Conservation (phyloP, 2,113 vertebrate species). For the Galbula dea region DNA sequence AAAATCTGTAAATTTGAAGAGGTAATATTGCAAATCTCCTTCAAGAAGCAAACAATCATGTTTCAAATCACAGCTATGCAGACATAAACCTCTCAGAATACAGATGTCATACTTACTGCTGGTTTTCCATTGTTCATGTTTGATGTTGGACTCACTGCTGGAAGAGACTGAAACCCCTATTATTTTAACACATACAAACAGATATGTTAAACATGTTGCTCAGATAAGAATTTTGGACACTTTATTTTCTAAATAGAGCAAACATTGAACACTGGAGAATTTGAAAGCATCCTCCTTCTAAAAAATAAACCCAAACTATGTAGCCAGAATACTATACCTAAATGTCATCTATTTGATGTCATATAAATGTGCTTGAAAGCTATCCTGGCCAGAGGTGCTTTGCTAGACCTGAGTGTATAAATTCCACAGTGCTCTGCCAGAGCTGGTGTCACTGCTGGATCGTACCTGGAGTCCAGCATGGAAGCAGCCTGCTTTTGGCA, state of each 20-base stretch:
- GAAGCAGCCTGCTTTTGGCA: background rate
- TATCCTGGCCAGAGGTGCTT: background rate
- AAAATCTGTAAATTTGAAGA: background rate
- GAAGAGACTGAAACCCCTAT: constrained; percentile 61
- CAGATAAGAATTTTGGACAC: background rate
- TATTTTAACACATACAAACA: constrained; percentile 19
- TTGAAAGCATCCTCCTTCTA: background rate
- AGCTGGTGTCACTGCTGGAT: fast-evolving
- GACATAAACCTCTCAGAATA: background rate
- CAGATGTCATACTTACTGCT: constrained; percentile 67
- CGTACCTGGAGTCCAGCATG: background rate
- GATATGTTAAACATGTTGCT: background rate
- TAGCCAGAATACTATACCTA: background rate
- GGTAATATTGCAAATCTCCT: background rate
- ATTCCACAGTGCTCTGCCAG: background rate
- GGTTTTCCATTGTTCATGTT: constrained; percentile 56
- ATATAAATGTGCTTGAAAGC: background rate
- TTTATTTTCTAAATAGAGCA: background rate
- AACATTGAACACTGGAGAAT: background rate
- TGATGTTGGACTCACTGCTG: constrained; percentile 35
- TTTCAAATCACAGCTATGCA: background rate
- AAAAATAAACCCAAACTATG: background rate
- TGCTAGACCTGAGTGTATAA: background rate
- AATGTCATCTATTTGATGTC: background rate
- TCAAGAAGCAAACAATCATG: background rate